Conservation (phyloP, 2,797 vertebrate species). For the Zenarchopterus dispar region DNA sequence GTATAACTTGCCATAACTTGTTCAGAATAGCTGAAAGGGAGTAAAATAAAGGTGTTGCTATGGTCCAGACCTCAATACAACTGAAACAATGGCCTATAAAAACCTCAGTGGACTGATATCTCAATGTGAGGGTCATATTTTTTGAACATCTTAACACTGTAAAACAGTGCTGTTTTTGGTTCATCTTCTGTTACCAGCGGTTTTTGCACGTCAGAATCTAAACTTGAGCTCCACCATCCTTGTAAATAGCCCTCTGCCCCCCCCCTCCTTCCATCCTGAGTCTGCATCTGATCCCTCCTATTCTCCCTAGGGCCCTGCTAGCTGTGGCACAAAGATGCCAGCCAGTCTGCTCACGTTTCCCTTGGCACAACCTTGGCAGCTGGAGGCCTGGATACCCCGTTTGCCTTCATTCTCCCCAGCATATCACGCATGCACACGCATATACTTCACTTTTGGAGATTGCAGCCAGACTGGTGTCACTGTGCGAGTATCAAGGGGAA, state of each 20-base stretch:
- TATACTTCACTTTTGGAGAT: constrained; percentile 57
- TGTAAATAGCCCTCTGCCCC: constrained; percentile 10
- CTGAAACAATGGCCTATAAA: too few species aligned
- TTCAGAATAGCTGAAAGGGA: too few species aligned
- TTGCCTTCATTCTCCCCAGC: constrained; percentile 60
- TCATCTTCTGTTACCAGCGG: too few species aligned
- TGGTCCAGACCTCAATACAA: too few species aligned
- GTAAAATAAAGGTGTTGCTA: too few species aligned
- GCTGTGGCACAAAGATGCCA: constrained; percentile 78
- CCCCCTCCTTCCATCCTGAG: constrained; percentile 15
- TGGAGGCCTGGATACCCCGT: constrained; percentile 76
- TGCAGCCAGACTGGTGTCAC: constrained; percentile 71
- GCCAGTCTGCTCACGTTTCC: constrained; percentile 83
- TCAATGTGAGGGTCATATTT: too few species aligned
- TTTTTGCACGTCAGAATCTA: too few species aligned
- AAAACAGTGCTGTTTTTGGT: too few species aligned
- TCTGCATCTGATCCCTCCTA: constrained; percentile 33
- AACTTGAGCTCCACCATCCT: too few species aligned
- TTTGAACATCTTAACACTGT: too few species aligned
- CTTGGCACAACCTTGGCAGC: constrained; percentile 77
- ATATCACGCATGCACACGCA: constrained; percentile 54
- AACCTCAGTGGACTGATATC: too few species aligned
- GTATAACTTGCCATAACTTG: too few species aligned
- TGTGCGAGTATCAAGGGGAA: constrained; percentile 61
- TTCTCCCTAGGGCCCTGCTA: constrained; percentile 70